phyloP scores from a whole-genome alignment of 2,113 vertebrate species.

The Chaenogobius annularis region DNA sequence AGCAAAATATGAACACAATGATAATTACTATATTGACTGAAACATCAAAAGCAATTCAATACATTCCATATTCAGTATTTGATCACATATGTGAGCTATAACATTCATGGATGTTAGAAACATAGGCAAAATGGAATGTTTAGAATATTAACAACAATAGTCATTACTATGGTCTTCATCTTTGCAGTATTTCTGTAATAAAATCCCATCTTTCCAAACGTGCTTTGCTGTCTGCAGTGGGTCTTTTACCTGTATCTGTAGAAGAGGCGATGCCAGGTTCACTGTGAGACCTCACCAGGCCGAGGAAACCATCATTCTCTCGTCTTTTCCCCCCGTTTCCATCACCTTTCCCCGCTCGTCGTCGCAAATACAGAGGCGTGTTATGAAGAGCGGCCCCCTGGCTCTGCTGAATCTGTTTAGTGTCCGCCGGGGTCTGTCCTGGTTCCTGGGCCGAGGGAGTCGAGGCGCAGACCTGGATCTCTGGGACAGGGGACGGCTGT shows the following conservation, averaged over 20 bases:
- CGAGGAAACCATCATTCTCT: slow-evolving; percentile 55
- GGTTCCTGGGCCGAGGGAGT: slow-evolving; percentile 45
- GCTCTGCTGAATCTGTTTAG: slow-evolving; percentile 29
- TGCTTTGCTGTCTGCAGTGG: too few relatives aligned
- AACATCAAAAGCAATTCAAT: too few relatives aligned
- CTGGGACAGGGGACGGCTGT: slow-evolving; percentile 76
- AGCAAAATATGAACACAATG: too few relatives aligned
- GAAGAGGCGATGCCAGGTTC: slow-evolving; percentile 84
- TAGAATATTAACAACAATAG: too few relatives aligned
- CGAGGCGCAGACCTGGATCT: slow-evolving; percentile 79
- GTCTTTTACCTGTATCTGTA: slow-evolving; percentile 72
- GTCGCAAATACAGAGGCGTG: slow-evolving; percentile 64
- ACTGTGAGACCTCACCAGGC: slow-evolving; percentile 85
- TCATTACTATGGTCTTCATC: too few relatives aligned
- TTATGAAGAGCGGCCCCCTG: slow-evolving; percentile 6
- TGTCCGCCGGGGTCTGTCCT: slow-evolving; percentile 20
- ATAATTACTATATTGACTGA: too few relatives aligned
- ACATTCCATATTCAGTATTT: too few relatives aligned
- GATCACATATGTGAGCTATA: not conserved
- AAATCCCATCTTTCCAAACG: too few relatives aligned
- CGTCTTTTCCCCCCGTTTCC: slow-evolving; percentile 59
- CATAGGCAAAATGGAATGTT: too few relatives aligned
- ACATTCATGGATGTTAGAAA: not conserved
- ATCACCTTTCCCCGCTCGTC: slow-evolving; percentile 66
- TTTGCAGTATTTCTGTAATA: too few relatives aligned